A percentile compares a stretch with the other conserved stretches of the same genome.
Evolutionary conservation across 2,888 invertebrate species (phyloP).

Genomic region (Andrena hattorfiana): DNA sequence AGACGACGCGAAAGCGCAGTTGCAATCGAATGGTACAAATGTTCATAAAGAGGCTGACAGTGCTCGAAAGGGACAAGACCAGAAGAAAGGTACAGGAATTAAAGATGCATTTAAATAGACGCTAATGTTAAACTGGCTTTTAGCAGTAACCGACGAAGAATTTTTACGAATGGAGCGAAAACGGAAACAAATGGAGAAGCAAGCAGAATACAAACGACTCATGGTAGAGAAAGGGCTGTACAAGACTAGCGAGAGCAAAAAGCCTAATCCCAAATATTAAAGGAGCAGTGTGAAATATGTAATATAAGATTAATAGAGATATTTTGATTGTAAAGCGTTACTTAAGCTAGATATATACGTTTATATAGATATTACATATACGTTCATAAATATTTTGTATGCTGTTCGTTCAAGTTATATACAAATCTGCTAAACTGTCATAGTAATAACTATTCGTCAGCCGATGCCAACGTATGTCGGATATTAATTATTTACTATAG

Average conservation of each 20-base stretch:
- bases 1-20: not conserved
- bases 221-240: conserved; percentile 66
- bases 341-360: not conserved
- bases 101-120: not conserved
- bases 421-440: not conserved
- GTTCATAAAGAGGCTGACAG: not conserved
- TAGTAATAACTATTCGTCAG: too few species aligned
- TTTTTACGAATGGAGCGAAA: conserved; percentile 71
- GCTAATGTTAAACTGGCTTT: not conserved
- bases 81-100: conserved; percentile 23
- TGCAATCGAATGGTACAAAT: not conserved
- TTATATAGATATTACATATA: conserved; percentile 11
- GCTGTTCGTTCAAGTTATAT: not conserved
- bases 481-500: not conserved
- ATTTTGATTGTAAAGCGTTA: not conserved
- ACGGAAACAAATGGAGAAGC: conserved; percentile 75
- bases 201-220: conserved; percentile 72
- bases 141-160: conserved; percentile 58
- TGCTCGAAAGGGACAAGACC: not conserved
- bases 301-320: not conserved
- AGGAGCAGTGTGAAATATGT: not conserved
- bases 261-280: conserved; percentile 53
- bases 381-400: not conserved
- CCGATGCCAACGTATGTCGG: not conserved
- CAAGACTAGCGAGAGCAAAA: conserved; percentile 19